Conservation (phyloP, 2,797 vertebrate species). For the Liparis tanakae region DNA sequence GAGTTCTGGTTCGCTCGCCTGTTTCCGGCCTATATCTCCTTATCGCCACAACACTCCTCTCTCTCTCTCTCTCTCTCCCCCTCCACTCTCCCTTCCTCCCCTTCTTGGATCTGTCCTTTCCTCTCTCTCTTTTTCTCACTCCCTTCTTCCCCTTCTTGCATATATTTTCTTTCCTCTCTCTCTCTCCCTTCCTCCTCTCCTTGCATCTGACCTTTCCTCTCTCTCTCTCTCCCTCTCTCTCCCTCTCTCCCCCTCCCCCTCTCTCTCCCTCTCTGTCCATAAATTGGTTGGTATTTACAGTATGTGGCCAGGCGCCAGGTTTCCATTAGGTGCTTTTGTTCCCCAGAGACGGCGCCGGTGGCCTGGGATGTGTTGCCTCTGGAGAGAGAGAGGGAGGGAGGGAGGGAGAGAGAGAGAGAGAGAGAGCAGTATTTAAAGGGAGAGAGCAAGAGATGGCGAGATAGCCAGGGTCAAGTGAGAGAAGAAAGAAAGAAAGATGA, state of each 20-base stretch:
- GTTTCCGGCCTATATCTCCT: slow-evolving; percentile 58
- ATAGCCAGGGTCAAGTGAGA: slow-evolving; percentile 46
- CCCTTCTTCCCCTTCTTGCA: background rate
- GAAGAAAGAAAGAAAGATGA: slow-evolving; percentile 25
- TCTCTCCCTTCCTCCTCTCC: background rate
- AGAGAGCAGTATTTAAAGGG: slow-evolving; percentile 20
- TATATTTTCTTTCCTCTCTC: slow-evolving; percentile 4
- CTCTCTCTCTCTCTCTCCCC: background rate
- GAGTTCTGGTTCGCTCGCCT: slow-evolving; percentile 39
- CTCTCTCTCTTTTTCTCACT: background rate
- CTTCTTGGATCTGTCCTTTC: slow-evolving; percentile 5
- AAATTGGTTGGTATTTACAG: slow-evolving; percentile 80
- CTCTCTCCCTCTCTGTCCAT: slow-evolving; percentile 63
- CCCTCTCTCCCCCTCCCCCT: background rate
- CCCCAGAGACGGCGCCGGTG: slow-evolving; percentile 74
- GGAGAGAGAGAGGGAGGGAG: slow-evolving; percentile 40
- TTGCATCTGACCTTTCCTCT: background rate
- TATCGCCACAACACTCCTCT: slow-evolving; percentile 28
- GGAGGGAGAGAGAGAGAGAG: background rate
- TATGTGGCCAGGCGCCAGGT: slow-evolving; percentile 78
- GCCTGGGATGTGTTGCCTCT: slow-evolving; percentile 79
- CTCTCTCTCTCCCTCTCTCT: slow-evolving; percentile 7
- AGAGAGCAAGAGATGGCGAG: slow-evolving; percentile 28
- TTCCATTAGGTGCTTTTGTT: slow-evolving; percentile 78
- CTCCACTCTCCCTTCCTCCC: background rate